Conservation (phyloP, 2,113 vertebrate species). For the Podiceps cristatus region DNA sequence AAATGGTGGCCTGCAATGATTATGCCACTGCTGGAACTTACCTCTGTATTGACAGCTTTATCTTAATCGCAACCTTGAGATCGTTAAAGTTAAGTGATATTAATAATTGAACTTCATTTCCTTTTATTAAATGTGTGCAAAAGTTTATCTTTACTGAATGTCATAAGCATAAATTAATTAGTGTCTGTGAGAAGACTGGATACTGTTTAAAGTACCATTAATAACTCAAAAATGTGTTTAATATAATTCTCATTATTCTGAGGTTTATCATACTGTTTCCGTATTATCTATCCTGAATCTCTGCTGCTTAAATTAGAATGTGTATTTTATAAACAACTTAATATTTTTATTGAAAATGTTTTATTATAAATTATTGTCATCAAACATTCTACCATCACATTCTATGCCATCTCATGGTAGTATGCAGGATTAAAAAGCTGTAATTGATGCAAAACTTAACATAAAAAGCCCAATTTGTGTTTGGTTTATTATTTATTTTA, state of each 20-base stretch:
- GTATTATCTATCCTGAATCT: background rate
- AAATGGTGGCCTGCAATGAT: background rate
- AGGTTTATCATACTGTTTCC: background rate
- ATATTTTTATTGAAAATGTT: background rate
- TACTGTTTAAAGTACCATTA: background rate
- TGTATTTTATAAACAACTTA: background rate
- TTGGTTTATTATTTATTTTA: too few relatives aligned
- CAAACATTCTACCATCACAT: background rate
- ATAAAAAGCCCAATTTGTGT: background rate
- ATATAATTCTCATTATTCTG: background rate
- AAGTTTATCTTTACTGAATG: background rate
- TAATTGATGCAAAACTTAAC: background rate
- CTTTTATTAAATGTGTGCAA: background rate
- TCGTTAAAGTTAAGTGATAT: background rate
- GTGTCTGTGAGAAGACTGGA: background rate
- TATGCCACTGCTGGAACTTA: background rate
- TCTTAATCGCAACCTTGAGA: background rate
- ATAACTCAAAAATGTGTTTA: background rate
- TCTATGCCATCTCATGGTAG: background rate
- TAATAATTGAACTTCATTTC: background rate
- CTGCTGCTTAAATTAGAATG: background rate
- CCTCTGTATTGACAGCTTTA: background rate
- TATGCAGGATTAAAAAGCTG: background rate
- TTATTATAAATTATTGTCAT: background rate
- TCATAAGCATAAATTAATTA: background rate